Base-by-base conservation (phyloP, 2,888 invertebrate genomes). In the Molorchus minor region DNA sequence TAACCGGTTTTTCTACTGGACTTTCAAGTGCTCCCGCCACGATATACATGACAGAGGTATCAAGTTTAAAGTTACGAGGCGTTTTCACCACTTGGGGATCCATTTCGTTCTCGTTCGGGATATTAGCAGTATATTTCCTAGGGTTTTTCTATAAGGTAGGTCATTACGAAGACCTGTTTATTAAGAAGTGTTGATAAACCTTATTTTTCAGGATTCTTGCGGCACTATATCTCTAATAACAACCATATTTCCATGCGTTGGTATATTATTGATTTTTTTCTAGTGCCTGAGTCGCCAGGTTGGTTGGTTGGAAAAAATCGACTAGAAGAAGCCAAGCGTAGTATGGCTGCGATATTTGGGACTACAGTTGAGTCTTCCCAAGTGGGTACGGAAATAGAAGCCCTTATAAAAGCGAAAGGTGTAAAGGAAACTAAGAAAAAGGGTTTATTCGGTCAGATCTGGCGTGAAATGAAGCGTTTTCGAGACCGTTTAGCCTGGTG, bases 21-120 rank as follows among this genome's bases (percentile, higher is more conserved):
- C 71, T 86, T 51, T 82, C 84, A 1, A 82, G 84, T 38, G 81
- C 82, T 7, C 84, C 86, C 0, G 82, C 85, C 0, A 82, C 84
- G 0, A 82, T 85, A 15, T 86, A 86, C 66, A 80, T 83, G 64
- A 84, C 84, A 0, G 86, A 86, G 72, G 75, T 84, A 3, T 77
- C 84, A 0, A 78, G 79, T 1, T 72, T 82, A 0, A 77, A 79
- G 44, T 73, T 84, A 59, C 72, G 85, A 58, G 80, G 83, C 5
- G 82, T 83, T 36, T 80, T 86, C 45, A 82, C 84, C 7, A 84
- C 85, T 0, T 85, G 86, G 83, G 82, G 83, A 2, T 84, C 84
- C 10, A 77, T 84, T 1, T 78, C 81, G 17, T 83, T 85, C 38
- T 81, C 85, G 1, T 49, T 80, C 2, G 85, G 85, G 3, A 81